Evolutionary conservation across 2,797 vertebrate species (phyloP).

Genomic region (Falco peregrinus): DNA sequence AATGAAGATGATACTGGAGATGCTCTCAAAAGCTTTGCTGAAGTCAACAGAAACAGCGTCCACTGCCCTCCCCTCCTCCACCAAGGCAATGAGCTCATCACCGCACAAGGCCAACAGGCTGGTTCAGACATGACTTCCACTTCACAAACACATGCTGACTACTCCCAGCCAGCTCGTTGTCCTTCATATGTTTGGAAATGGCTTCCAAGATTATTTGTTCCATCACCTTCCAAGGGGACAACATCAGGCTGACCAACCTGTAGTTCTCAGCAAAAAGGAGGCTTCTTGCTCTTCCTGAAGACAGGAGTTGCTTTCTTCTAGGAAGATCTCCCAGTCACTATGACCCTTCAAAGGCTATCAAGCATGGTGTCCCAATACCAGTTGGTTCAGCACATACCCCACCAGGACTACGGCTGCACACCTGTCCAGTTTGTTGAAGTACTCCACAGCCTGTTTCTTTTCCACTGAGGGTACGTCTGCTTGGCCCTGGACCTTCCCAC

Average conservation of each 20-base stretch:
- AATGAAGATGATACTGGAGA: not conserved
- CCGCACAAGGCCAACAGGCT: too few species aligned
- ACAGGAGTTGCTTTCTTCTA: not conserved
- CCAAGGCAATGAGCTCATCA: not conserved
- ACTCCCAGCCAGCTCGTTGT: not conserved
- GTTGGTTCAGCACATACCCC: not conserved
- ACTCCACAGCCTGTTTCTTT: not conserved
- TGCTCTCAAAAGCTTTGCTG: not conserved
- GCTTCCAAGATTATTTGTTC: not conserved
- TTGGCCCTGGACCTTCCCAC: not conserved
- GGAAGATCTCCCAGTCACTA: not conserved
- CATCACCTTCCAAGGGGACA: not conserved
- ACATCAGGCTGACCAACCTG: not conserved
- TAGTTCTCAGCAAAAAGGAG: not conserved
- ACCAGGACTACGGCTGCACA: not conserved
- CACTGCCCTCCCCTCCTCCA: not conserved
- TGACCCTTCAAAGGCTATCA: not conserved
- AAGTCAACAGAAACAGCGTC: not conserved
- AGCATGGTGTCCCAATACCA: not conserved
- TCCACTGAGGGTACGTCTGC: not conserved
- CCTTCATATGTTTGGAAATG: not conserved
- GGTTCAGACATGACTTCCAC: not conserved
- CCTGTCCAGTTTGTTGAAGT: not conserved
- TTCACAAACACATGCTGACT: not conserved
- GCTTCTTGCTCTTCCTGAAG: not conserved